These are phyloP conservation scores for Pygoscelis antarcticus DNA, from an alignment of 2,113 vertebrate species.

Conservation along the genomic window DNA sequence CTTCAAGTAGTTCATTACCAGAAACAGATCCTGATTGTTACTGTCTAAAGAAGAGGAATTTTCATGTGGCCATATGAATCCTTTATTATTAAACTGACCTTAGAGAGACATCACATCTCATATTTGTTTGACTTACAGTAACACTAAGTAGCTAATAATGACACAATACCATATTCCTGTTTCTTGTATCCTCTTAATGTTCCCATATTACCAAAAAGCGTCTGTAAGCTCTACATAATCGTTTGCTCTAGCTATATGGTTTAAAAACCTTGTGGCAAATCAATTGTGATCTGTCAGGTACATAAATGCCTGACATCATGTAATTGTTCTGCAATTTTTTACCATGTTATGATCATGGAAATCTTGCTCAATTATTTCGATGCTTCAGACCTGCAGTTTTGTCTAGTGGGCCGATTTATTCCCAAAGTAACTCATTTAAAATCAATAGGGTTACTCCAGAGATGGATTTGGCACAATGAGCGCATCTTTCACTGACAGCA, in stretches of 20 bases:
- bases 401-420: conserved; percentile 25
- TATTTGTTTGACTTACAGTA: background rate
- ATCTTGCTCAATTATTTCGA: conserved; percentile 39
- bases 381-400: conserved; percentile 40
- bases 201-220: background rate
- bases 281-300: background rate
- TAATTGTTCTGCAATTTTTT: background rate
- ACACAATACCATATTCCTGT: background rate
- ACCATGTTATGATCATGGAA: background rate
- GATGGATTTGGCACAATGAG: conserved; percentile 32
- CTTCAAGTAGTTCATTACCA: background rate
- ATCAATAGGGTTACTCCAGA: conserved; percentile 37
- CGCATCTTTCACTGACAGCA: conserved; percentile 37
- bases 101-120: background rate
- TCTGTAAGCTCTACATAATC: background rate
- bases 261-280: background rate
- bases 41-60: background rate
- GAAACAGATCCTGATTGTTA: background rate
- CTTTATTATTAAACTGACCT: background rate
- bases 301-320: background rate
- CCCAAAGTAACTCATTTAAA: conserved; percentile 46
- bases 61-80: background rate
- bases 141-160: background rate
- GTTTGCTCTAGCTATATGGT: background rate
- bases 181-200: background rate